Conservation (phyloP, 1,140 invertebrate species). For the Cotesia chilonis region DNA sequence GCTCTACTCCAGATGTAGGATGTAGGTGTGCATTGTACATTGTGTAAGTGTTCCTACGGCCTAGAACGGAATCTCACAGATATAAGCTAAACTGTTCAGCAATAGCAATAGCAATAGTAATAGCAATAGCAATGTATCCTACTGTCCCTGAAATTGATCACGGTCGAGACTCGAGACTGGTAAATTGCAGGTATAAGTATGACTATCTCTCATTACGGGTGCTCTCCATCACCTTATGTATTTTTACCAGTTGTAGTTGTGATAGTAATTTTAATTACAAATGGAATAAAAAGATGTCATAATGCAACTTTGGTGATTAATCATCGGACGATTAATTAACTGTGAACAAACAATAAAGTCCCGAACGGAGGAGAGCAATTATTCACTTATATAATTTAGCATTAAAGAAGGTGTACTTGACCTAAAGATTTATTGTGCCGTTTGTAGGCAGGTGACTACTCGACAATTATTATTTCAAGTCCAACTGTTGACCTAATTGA, state of each 20-base stretch:
- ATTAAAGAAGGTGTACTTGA: neutral
- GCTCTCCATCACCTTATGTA: neutral
- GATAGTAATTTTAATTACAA: neutral
- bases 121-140: conserved; percentile 15
- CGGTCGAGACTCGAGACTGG: conserved; percentile 4
- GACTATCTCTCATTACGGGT: conserved; percentile 11
- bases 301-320: too few species aligned
- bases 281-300: too few species aligned
- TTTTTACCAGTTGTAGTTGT: neutral
- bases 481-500: conserved; percentile 7
- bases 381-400: neutral
- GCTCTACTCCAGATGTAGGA: neutral
- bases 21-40: neutral
- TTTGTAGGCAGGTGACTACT: neutral
- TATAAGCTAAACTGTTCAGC: neutral
- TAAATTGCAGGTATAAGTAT: neutral
- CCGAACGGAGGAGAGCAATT: too few species aligned
- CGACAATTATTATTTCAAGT: neutral
- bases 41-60: conserved; percentile 3
- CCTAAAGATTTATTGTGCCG: neutral
- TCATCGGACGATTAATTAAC: too few species aligned
- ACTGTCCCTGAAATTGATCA: conserved; percentile 28
- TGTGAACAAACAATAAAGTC: too few species aligned
- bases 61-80: conserved; percentile 7
- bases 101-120: neutral